Evolutionary conservation across 2,113 vertebrate species (phyloP).

Genomic region (Tachycineta bicolor): DNA sequence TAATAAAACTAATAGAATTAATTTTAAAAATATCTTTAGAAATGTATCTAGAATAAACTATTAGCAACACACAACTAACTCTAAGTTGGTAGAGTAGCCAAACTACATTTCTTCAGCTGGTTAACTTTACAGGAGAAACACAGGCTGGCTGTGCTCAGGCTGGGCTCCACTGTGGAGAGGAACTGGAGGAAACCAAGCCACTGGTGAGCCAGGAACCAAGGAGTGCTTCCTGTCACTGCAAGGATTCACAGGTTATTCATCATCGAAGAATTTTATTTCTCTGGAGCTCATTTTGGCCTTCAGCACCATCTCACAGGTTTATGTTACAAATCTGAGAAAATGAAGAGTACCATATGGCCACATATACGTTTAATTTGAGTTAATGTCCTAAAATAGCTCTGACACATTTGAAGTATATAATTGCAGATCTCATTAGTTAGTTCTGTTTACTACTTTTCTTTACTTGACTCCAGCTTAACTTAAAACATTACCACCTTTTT

Average conservation of each 20-base stretch:
- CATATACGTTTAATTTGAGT: neutral
- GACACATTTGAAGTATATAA: neutral
- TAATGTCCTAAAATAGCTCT: constrained; percentile 2
- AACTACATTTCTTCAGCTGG: neutral
- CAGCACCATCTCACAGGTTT: neutral
- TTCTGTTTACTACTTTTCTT: neutral
- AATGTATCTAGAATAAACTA: neutral
- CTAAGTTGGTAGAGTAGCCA: neutral
- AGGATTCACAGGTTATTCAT: rapidly evolving
- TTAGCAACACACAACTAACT: neutral
- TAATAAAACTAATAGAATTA: neutral
- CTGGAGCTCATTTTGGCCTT: neutral
- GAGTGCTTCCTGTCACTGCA: neutral
- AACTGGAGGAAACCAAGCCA: neutral
- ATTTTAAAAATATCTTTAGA: neutral
- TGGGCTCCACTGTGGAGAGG: neutral
- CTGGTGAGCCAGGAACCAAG: neutral
- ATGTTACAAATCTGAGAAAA: neutral
- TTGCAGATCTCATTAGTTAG: neutral
- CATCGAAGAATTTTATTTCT: neutral
- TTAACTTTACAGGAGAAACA: neutral
- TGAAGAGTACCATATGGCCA: neutral
- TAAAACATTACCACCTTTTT: neutral
- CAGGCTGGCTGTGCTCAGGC: neutral
- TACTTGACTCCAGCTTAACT: neutral